Evolutionary conservation across 2,888 invertebrate genomes (phyloP).

Genomic region (Fissipunctia ypsillon): DNA sequence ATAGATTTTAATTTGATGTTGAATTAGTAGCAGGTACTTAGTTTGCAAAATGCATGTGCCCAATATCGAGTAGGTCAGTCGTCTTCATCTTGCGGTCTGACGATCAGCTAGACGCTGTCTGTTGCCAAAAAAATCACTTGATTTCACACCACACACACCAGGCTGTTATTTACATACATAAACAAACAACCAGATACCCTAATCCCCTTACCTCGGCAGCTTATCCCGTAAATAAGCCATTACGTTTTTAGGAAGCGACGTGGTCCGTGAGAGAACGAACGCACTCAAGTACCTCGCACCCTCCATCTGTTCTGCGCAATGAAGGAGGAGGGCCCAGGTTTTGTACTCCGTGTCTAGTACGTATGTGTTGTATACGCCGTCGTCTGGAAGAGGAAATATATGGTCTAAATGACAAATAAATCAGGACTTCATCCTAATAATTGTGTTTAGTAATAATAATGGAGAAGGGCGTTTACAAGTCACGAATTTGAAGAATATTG

Average conservation of each 20-base stretch:
- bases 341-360: constrained; percentile 96
- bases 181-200: neutral
- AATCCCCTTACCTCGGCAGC: constrained; percentile 88
- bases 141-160: too few species aligned
- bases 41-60: neutral
- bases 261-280: constrained; percentile 93
- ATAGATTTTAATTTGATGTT: too few species aligned
- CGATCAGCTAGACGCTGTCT: too few species aligned
- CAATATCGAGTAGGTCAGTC: neutral
- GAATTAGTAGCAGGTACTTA: neutral
- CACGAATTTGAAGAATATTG: neutral
- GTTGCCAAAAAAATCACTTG: too few species aligned
- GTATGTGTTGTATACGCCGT: constrained; percentile 97
- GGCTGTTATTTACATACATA: neutral
- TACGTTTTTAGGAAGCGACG: constrained; percentile 91
- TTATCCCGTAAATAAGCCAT: constrained; percentile 95
- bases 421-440: neutral
- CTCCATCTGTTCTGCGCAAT: constrained; percentile 95
- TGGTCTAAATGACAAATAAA: neutral
- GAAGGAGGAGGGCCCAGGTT: constrained; percentile 95
- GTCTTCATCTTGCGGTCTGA: neutral
- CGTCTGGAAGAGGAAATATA: constrained; percentile 90
- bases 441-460: neutral
- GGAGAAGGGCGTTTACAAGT: neutral
- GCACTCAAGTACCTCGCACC: constrained; percentile 95